Evolutionary conservation across 2,888 invertebrate species (phyloP), one percentile per base, ranked within the genome.

Genomic region (Lepidonotus clava): DNA sequence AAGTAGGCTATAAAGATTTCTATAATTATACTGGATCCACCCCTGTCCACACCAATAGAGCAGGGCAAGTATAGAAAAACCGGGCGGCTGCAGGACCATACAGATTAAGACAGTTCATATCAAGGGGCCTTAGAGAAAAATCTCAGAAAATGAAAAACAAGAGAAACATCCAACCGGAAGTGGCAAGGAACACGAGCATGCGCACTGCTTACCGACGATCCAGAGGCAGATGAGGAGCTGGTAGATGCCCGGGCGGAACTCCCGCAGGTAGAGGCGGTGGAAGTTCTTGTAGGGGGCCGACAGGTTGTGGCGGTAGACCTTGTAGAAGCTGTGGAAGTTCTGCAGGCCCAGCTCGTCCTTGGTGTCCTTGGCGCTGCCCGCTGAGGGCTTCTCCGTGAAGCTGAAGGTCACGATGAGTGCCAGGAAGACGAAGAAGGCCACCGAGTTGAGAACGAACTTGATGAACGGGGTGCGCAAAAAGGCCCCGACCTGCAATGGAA

Each of bases 381-480:
- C 61, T n/a, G 85, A 85, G 21, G 85, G 85, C 71, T 71, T 85
- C 51, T 85, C 85, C 6, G 85, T 85, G 76, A 85, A 85, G 24
- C 67, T 67, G 76, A 85, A 86, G 8, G 84, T 77, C 21, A 87
- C 71, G 24, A 87, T 66, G 8, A 87, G 76, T 21, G 67, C 86
- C 67, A 87, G 34, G 51, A 87, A 87, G 24, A 87, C 38, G 36
- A 86, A 41, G 86, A 71, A 86, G 38, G 87, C 80, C 14, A 67
- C 71, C 24, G 87, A 56, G 40, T 51, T 38, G 67, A 61, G 51
- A n/a, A 76, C 38, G 40, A 87, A 87, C 86, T 87, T 87, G 86
- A 87, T 66, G 66, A 87, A 67, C 5, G 87, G 87, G 38, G 76
- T 87, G 40, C 71, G 67, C 32, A 87, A 53, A 32, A 87, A 86